Base-by-base conservation (phyloP, 2,113 vertebrate species). In the Nymphicus hollandicus region DNA sequence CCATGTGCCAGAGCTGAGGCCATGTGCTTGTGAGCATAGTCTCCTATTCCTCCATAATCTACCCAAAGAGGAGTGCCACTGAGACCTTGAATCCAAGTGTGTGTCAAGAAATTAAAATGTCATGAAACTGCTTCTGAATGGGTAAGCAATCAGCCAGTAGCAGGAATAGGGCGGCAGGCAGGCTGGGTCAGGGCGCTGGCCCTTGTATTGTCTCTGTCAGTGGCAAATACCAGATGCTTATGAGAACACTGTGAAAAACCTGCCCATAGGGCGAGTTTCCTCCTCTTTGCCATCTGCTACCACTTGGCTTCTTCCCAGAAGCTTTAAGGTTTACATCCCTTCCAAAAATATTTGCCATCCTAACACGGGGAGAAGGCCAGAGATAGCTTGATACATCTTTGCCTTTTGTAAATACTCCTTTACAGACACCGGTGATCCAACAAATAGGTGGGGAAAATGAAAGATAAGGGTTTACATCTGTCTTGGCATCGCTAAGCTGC, bases 341-440 rank as follows among this genome's bases (percentile, higher is more conserved):
- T 97, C 90, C 77, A 86, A 90, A 94, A 94, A 88, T 90, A 96
- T 88, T 96, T 96, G 69, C 88, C 49, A 63, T 90, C 33, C 46
- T 91, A 78, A 66, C 43, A 33, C 3, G 76, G 88, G 82, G 93
- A 90, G 71, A 88, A 93, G 87, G 74, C 82, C 88, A 88, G 85
- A 88, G 50, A 55, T 24, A 73, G 44, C n/a, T 90, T 81, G 79
- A 81, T 83, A 52, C 2, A 1, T 63, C 47, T 94, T 90, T 91
- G 56, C 25, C 60, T 71, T 91, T 90, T 88, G 37, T 78, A 91
- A 91, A 77, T 49, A 76, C 17, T 53, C 47, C 19, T 72, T 81
- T 87, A 17, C 41, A 81, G 89, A 77, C 53, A 70, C 52, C 47
- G 33, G 5, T 39, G 17, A 71, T 78, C 31, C 16, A 71, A 66